Evolutionary conservation across 1,140 invertebrate genomes (phyloP).

Genomic region (Sitodiplosis mosellana): DNA sequence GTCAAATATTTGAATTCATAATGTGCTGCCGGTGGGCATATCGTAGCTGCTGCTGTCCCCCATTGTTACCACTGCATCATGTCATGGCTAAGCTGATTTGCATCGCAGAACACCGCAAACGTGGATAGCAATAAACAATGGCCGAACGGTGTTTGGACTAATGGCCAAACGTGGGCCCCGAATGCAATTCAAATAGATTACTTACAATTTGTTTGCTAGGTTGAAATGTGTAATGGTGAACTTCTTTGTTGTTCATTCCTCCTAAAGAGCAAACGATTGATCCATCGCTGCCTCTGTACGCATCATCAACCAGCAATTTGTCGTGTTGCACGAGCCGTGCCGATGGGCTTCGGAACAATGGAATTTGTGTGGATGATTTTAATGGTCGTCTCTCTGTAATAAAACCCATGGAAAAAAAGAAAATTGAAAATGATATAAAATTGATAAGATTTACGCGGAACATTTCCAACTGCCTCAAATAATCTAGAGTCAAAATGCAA

Average conservation of each 20-base stretch:
- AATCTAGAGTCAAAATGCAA: too few species aligned
- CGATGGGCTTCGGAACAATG: slow-evolving; percentile 21
- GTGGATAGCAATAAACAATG: background rate
- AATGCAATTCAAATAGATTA: slow-evolving; percentile 4
- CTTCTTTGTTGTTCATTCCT: slow-evolving; percentile 15
- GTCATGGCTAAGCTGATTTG: too few species aligned
- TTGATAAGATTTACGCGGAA: too few species aligned
- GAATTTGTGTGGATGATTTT: slow-evolving; percentile 15
- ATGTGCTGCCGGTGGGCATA: background rate
- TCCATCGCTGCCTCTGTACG: slow-evolving; percentile 3
- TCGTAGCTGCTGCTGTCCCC: too few species aligned
- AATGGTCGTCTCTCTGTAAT: slow-evolving; percentile 22
- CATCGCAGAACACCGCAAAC: too few species aligned
- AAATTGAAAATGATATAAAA: too few species aligned
- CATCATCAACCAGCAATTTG: slow-evolving; percentile 12
- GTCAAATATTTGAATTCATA: background rate
- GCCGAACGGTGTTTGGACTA: background rate
- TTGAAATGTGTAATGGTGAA: slow-evolving; percentile 24
- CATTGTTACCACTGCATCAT: too few species aligned
- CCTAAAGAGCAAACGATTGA: slow-evolving; percentile 10
- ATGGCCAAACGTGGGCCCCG: background rate
- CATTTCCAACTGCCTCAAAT: too few species aligned
- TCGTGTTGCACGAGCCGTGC: slow-evolving; percentile 20
- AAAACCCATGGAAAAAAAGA: background rate
- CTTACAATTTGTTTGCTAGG: slow-evolving; percentile 26